phyloP scores from a whole-genome alignment of 1,140 invertebrate species.

The Diorhabda sublineata region DNA sequence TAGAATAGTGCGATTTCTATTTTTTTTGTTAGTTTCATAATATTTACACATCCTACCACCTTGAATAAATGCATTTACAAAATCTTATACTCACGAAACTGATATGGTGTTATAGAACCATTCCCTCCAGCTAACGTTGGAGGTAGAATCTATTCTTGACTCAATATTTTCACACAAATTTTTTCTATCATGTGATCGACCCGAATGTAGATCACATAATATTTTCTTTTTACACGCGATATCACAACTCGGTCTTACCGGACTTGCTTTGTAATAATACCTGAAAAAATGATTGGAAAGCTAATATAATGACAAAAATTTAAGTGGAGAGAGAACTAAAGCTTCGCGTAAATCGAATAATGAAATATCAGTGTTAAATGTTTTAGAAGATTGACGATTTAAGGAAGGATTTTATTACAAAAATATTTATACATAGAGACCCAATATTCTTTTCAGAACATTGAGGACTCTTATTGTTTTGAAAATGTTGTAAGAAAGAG shows the following conservation, averaged over 20 bases:
- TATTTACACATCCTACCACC: too few species aligned
- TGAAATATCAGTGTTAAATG: not conserved
- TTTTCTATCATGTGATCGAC: constrained; percentile 79
- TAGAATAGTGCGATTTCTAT: too few species aligned
- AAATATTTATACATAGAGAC: too few species aligned
- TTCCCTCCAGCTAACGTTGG: constrained; percentile 70
- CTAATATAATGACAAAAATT: too few species aligned
- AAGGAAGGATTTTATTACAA: too few species aligned
- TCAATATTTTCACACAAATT: constrained; percentile 76
- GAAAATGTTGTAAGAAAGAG: too few species aligned
- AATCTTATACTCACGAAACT: constrained; percentile 69
- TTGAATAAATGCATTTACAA: too few species aligned
- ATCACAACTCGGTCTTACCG: constrained; percentile 71
- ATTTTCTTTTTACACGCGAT: constrained; percentile 79
- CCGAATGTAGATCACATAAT: constrained; percentile 79
- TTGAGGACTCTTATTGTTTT: too few species aligned
- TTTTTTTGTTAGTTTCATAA: too few species aligned
- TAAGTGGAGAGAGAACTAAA: too few species aligned
- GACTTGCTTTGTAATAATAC: constrained; percentile 85
- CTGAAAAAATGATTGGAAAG: constrained; percentile 47
- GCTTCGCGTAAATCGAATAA: not conserved
- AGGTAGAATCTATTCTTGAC: constrained; percentile 68
- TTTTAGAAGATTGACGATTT: not conserved
- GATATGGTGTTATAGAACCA: constrained; percentile 82
- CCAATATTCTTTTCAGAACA: too few species aligned